A percentile compares a stretch with the other conserved stretches of the same genome.
These are phyloP conservation scores for Ophioninae sp. DNA, from an alignment of 2,888 invertebrate genomes.

Conservation along the genomic window DNA sequence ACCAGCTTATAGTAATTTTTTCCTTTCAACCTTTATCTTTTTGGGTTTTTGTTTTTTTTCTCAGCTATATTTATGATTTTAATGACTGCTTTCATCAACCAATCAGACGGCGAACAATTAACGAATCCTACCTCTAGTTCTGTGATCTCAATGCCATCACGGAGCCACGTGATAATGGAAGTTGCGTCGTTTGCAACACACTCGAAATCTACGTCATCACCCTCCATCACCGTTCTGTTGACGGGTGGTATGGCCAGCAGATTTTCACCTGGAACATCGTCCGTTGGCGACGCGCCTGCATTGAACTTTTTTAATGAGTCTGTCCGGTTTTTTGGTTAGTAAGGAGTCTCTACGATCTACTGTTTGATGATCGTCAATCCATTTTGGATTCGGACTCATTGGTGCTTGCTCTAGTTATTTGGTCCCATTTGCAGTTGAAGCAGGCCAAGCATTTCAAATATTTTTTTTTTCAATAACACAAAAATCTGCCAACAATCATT, in stretches of 20 bases:
- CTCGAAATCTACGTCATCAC: constrained; percentile 90
- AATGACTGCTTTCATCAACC: no score
- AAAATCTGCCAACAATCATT: no score
- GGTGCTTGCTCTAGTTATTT: neutral
- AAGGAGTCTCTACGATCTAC: constrained; percentile 64
- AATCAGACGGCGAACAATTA: neutral
- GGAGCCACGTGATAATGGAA: constrained; percentile 83
- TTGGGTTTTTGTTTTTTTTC: no score
- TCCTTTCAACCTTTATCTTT: no score
- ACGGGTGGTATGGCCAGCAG: constrained; percentile 93
- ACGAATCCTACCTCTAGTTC: constrained; percentile 76
- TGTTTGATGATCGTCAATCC: constrained; percentile 22
- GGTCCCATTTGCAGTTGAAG: no score
- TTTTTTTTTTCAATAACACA: no score
- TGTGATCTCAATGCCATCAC: constrained; percentile 81
- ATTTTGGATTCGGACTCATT: constrained; percentile 8
- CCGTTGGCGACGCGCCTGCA: constrained; percentile 78
- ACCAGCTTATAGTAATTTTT: no score
- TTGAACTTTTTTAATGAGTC: constrained; percentile 81
- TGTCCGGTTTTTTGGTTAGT: constrained; percentile 78
- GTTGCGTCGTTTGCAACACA: constrained; percentile 90
- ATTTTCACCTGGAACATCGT: constrained; percentile 88
- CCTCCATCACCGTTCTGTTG: constrained; percentile 93
- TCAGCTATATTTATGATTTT: no score
- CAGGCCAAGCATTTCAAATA: no score